Evolutionary conservation across 2,888 invertebrate genomes (phyloP).

Genomic region (Mythimna ferrago): DNA sequence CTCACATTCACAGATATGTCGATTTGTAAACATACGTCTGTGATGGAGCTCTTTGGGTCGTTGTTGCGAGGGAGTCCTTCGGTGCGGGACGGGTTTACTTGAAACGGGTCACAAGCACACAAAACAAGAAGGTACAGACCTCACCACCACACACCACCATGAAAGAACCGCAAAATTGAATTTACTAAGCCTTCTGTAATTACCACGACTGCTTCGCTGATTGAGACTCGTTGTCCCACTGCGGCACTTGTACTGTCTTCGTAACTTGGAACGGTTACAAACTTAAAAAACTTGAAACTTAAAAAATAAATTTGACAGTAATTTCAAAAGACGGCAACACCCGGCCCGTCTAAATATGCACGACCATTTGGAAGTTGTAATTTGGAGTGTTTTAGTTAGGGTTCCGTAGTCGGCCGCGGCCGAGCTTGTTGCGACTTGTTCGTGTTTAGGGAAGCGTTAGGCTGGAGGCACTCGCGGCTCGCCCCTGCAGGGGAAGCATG

Average conservation of each 20-base stretch:
- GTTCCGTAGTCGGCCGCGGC: constrained; percentile 9
- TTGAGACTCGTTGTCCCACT: neutral
- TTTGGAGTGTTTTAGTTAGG: constrained; percentile 43
- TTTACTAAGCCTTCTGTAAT: constrained; percentile 6
- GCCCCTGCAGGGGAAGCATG: constrained; percentile 10
- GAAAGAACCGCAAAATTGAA: neutral
- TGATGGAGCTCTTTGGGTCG: constrained; percentile 5
- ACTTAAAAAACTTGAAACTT: no score
- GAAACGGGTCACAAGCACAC: neutral
- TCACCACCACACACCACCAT: neutral
- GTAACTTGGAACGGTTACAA: constrained; percentile 5
- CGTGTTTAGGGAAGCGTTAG: constrained; percentile 27
- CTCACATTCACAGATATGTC: neutral
- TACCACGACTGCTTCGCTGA: neutral
- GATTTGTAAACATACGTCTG: neutral
- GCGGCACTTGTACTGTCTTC: constrained; percentile 1
- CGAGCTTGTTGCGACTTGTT: constrained; percentile 11
- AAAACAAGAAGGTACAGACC: neutral
- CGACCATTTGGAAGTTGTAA: constrained; percentile 44
- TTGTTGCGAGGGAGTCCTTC: neutral
- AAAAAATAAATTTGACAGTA: constrained; percentile 53
- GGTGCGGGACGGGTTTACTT: neutral
- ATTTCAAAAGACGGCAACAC: constrained; percentile 41
- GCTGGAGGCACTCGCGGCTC: neutral
- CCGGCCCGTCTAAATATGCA: constrained; percentile 46